Conservation (phyloP, 2,113 vertebrate species). For the Camelus bactrianus region DNA sequence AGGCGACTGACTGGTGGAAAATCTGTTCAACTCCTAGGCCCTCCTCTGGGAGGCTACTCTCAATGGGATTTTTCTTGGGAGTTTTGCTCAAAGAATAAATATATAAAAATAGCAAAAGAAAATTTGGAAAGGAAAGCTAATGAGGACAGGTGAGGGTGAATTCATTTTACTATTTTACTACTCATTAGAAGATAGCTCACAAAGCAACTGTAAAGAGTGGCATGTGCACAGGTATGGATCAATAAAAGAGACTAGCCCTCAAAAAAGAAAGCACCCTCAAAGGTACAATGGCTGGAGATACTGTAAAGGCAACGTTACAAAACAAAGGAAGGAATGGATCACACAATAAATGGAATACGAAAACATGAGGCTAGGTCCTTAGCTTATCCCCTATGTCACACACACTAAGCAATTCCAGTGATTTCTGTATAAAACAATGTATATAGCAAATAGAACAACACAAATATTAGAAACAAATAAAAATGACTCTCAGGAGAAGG, state of each 20-base stretch:
- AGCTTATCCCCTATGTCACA: neutral
- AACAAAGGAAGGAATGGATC: neutral
- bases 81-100: constrained; percentile 39
- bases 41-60: neutral
- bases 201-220: neutral
- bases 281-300: neutral
- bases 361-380: neutral
- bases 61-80: neutral
- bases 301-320: neutral
- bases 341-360: neutral
- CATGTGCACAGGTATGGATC: neutral
- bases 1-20: neutral
- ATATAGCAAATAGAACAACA: neutral
- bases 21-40: neutral
- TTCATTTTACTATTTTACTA: neutral
- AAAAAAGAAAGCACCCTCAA: neutral
- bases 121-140: neutral
- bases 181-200: neutral
- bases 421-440: neutral
- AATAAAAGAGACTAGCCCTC: neutral
- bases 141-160: neutral
- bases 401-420: neutral
- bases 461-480: neutral
- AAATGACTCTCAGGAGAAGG: neutral
- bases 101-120: neutral